Conservation (phyloP, 2,888 invertebrate genomes). For the Volucella inanis region DNA sequence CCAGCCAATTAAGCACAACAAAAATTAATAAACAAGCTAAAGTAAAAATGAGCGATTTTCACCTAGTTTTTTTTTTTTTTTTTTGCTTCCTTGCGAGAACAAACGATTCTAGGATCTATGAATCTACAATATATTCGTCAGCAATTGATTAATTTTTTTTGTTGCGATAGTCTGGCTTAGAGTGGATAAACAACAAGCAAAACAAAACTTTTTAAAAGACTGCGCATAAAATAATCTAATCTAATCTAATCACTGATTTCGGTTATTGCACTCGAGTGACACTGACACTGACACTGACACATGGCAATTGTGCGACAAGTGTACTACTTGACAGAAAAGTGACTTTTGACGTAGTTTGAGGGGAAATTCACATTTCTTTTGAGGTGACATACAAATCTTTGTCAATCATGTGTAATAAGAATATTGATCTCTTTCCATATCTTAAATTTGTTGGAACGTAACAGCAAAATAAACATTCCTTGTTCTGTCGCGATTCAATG, state of each 20-base stretch:
- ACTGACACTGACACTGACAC: background rate
- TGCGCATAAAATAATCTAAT: background rate
- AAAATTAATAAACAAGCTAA: background rate
- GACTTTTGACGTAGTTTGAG: too few species aligned
- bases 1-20: constrained; percentile 1
- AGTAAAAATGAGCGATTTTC: background rate
- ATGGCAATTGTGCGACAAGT: background rate
- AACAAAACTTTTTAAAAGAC: constrained; percentile 6
- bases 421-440: too few species aligned
- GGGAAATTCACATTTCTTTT: too few species aligned
- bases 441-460: too few species aligned
- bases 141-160: background rate
- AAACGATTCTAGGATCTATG: background rate
- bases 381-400: too few species aligned
- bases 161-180: background rate
- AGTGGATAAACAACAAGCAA: constrained; percentile 2
- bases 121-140: too few species aligned
- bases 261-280: background rate
- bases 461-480: too few species aligned
- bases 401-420: too few species aligned
- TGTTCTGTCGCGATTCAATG: too few species aligned
- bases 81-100: background rate
- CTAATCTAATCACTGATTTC: background rate
- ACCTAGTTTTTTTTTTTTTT: background rate
- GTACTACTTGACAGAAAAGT: too few species aligned